Evolutionary conservation across 2,113 vertebrate genomes (phyloP).

Genomic region (Xiphias gladius): DNA sequence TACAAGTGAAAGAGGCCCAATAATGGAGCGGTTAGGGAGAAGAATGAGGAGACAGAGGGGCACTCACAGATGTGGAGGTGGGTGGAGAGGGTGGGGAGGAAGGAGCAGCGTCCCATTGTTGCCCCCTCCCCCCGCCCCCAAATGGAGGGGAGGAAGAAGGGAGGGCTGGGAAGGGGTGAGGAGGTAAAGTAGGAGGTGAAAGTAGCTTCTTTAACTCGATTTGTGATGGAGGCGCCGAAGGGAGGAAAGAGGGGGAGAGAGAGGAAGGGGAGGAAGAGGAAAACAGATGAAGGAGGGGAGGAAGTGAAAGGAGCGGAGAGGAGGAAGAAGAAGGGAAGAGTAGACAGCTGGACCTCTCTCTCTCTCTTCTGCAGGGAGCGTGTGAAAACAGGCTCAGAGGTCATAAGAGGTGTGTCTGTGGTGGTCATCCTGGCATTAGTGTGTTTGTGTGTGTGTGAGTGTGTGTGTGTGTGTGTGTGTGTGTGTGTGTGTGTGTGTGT

Average conservation of each 20-base stretch:
- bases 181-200: conserved; percentile 58
- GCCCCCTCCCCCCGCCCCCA: conserved; percentile 35
- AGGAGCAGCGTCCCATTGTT: conserved; percentile 77
- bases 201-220: conserved; percentile 77
- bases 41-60: conserved; percentile 94
- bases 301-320: not conserved
- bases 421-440: conserved; percentile 56
- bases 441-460: conserved; percentile 40
- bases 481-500: conserved; percentile 37
- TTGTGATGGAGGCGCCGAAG: conserved; percentile 84
- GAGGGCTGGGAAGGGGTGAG: conserved; percentile 80
- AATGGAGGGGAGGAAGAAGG: conserved; percentile 79
- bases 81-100: conserved; percentile 75
- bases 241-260: not conserved
- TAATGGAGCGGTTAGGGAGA: conserved; percentile 97
- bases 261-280: not conserved
- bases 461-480: conserved; percentile 38
- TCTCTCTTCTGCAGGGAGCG: conserved; percentile 79
- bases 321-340: not conserved
- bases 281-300: not conserved
- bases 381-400: conserved; percentile 88
- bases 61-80: conserved; percentile 98
- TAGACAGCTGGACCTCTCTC: not conserved
- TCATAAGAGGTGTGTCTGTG: conserved; percentile 49
- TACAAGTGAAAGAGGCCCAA: conserved; percentile 95